These are phyloP conservation scores for Exaiptasia diaphana DNA, from an alignment of 64 coral and sea anemone species.

Conservation along the genomic window DNA sequence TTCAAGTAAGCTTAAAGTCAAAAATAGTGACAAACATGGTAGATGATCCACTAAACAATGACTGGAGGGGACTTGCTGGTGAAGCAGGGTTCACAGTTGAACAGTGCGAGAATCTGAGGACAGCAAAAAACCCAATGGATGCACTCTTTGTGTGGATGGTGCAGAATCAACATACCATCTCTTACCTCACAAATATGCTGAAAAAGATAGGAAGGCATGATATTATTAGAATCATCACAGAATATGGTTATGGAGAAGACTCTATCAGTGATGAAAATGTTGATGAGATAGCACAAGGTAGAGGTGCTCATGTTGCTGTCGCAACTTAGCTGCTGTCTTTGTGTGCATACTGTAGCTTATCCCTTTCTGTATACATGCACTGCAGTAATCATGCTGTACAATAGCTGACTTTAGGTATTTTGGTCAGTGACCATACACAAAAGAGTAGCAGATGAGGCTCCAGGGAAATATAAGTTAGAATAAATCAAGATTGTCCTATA, in stretches of 20 bases:
- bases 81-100: slow-evolving; percentile 15
- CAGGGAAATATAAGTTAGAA: no score
- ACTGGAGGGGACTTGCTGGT: slow-evolving; percentile 50
- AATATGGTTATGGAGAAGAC: neutral
- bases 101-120: neutral
- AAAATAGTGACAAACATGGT: slow-evolving; percentile 1
- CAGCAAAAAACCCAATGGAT: slow-evolving; percentile 3
- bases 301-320: neutral
- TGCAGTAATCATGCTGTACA: neutral
- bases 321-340: neutral
- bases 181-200: slow-evolving; percentile 8
- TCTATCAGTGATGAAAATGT: neutral
- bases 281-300: neutral
- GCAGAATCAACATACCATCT: neutral
- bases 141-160: slow-evolving; percentile 32
- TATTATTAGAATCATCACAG: neutral
- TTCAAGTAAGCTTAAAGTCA: neutral
- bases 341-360: neutral
- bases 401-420: neutral
- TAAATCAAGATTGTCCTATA: no score
- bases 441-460: no score
- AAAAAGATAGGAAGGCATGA: neutral
- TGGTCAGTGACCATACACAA: no score
- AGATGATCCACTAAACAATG: neutral
- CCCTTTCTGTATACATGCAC: neutral